Evolutionary conservation across 2,797 vertebrate species (phyloP), one percentile per base, ranked within the genome.

Genomic region (Podargus strigoides): DNA sequence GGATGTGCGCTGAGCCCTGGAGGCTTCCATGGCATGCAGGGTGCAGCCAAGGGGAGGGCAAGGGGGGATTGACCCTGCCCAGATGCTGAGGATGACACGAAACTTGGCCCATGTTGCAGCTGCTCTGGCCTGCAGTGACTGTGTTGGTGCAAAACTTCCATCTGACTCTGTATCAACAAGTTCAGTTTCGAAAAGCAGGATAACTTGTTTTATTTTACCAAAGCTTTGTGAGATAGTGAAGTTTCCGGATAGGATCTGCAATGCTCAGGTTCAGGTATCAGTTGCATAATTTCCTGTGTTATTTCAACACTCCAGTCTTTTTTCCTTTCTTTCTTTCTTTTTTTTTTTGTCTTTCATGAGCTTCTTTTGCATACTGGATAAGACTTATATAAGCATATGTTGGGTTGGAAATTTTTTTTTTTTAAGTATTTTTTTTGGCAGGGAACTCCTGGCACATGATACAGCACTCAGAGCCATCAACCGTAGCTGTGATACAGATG

Each of bases 401-500:
- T 90, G 73, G 39, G 56, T 53, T 95, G 85, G 84, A 95, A 85
- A 9, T 5, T 22, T 84, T 89, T 82, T 93, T 93, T 83, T 91
- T 56, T 12, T 1, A 50, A 88, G 32, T 97, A 91, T 94, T 95
- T 94, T 94, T 85, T 91, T 96, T 97, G 94, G 95, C 96, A 96
- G 63, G 28, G 56, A 86, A 26, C 41, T 96, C 28, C 77, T 96
- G 95, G 95, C 96, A 95, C 89, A 87, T 53, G 87, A 95, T 82
- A 18, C 67, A 85, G 89, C 86, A 86, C 67, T 94, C 92, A 79
- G 94, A 96, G 96, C 89, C 95, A 94, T 96, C 94, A 96, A 93
- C 93, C 6, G 34, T 96, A 96, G 95, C 96, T 96, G 95, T 76
- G 77, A 96, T 95, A 94, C 96, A 97, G 96, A 97, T 95, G 95